A percentile compares a stretch with the other conserved stretches of the same genome.
These are phyloP conservation scores for Thereva unica DNA, from an alignment of 2,888 invertebrate genomes.

Conservation along the genomic window DNA sequence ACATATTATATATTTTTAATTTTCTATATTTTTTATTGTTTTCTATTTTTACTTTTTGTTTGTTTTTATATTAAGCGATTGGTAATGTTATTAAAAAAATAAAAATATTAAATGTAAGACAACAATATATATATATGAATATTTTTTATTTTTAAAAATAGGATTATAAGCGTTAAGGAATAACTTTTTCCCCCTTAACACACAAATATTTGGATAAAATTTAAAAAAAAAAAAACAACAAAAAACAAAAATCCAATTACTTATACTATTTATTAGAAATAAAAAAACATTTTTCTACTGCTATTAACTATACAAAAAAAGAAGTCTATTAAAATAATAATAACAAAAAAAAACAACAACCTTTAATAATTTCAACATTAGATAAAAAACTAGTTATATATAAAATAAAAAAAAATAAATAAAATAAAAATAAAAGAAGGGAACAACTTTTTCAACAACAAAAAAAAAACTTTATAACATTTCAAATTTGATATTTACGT, in stretches of 20 bases:
- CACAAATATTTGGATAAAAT: not conserved
- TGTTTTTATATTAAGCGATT: conserved; percentile 9
- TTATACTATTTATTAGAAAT: conserved; percentile 30
- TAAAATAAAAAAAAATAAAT: conserved; percentile 19
- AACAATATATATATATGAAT: too few species aligned
- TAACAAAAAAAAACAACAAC: conserved; percentile 19
- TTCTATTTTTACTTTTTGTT: not conserved
- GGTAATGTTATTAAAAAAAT: too few species aligned
- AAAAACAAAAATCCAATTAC: conserved; percentile 28
- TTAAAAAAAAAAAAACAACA: conserved; percentile 11
- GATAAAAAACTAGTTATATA: conserved; percentile 6
- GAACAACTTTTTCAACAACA: conserved; percentile 28
- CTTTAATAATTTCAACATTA: not conserved
- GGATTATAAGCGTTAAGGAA: conserved; percentile 10
- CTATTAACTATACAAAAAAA: conserved; percentile 29
- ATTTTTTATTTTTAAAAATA: not conserved
- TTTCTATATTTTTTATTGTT: conserved; percentile 11
- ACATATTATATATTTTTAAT: conserved; percentile 11
- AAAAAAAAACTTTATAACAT: conserved; percentile 5
- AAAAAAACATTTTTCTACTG: conserved; percentile 32
- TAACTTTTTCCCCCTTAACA: not conserved
- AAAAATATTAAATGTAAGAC: too few species aligned
- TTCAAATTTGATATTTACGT: not conserved
- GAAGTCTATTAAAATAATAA: too few species aligned
- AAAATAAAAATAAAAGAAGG: conserved; percentile 28